Base-by-base conservation (phyloP, 2,113 vertebrate species). In the Mirounga angustirostris region DNA sequence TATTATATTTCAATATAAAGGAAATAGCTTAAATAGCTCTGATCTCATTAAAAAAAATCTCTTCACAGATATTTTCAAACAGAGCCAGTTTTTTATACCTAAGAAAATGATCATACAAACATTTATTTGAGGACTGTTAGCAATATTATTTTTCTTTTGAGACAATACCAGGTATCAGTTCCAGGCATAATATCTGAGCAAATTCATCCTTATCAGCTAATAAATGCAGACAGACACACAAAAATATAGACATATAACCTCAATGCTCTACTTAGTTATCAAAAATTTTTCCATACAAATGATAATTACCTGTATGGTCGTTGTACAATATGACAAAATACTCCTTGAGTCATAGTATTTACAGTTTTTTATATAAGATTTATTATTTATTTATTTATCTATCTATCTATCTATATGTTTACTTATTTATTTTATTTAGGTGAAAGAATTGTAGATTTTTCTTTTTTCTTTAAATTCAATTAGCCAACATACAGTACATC, bases 131-230 rank as follows among this genome's bases (percentile, higher is more conserved):
- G 3, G 9, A 80, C 15, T 79, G 18, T 78, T 63, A 74, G 46
- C 76, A 95, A 61, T 0, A 46, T 71, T 95, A 73, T 78, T 5
- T 80, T 83, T 83, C 15, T 88, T 95, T 89, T 91, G 36, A 82
- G 6, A 56, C 2, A 92, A 6, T 81, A 8, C 13, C 52, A 58
- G 11, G 4, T 2, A 8, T 79, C 18, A 89, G 84, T 76, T 85
- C 19, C 14, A 87, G 10, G 6, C 4, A 59, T 81, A 71, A 81
- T 93, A 46, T 43, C 79, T 86, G 10, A 15, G 24, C 14, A 91
- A 83, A 50, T 5, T 40, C 30, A 78, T 78, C 8, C 4, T 81
- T 67, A 61, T 61, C 6, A 21, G 26, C 43, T 78, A 94, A 82
- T 79, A 86, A 69, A 16, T 92, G 9, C 2, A 92, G 28, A 82